Conservation (phyloP, 2,113 vertebrate genomes). For the Hydrochoerus hydrochaeris region DNA sequence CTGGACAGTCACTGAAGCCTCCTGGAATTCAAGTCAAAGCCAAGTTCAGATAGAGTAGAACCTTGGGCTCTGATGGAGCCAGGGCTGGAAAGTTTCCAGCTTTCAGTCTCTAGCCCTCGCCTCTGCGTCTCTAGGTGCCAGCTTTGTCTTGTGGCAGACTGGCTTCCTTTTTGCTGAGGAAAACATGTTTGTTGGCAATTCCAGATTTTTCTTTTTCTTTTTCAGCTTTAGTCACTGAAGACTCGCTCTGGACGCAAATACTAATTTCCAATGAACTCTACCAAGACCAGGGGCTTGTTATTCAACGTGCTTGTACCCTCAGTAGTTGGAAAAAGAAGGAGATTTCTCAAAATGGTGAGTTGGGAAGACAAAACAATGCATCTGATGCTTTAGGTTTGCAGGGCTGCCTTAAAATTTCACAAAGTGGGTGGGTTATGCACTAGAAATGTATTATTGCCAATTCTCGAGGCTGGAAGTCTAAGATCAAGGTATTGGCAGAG, state of each 20-base stretch:
- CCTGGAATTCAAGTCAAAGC: conserved; percentile 6
- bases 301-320: background rate
- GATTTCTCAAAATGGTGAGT: background rate
- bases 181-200: background rate
- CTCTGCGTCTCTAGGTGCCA: background rate
- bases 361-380: background rate
- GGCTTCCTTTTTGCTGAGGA: background rate
- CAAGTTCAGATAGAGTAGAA: background rate
- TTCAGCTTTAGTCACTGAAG: background rate
- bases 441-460: background rate
- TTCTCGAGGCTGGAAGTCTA: background rate
- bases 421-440: background rate
- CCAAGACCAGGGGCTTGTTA: background rate
- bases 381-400: background rate
- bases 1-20: background rate
- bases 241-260: background rate
- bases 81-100: background rate
- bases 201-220: conserved; percentile 13
- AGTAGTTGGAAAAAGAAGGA: background rate
- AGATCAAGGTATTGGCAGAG: background rate
- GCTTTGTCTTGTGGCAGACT: background rate
- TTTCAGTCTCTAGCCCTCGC: background rate
- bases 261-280: background rate
- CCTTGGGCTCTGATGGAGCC: background rate
- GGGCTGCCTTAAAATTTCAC: background rate